A percentile compares a stretch with the other conserved stretches of the same genome.
Conservation (phyloP, 2,888 invertebrate species). For the Sphaerolaimus hirsutus region DNA sequence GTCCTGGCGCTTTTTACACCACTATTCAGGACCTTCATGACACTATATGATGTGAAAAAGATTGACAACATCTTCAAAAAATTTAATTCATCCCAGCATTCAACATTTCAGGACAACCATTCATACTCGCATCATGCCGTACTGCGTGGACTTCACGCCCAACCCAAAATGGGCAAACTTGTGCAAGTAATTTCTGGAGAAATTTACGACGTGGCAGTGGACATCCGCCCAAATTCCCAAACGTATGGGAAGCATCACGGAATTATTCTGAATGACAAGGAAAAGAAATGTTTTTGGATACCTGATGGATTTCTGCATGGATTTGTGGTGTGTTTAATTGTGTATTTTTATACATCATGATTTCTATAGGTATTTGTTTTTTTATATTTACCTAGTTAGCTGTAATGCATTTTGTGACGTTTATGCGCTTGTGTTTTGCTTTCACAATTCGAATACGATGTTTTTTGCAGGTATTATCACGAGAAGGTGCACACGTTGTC, state of each 20-base stretch:
- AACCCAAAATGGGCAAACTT: constrained; percentile 23
- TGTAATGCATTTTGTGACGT: too few species aligned
- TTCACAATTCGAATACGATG: too few species aligned
- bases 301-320: constrained; percentile 23
- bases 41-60: too few species aligned
- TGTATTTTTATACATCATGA: too few species aligned
- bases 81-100: too few species aligned
- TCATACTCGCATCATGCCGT: constrained; percentile 22
- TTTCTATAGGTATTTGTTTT: too few species aligned
- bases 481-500: constrained; percentile 21
- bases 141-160: constrained; percentile 21
- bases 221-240: constrained; percentile 15
- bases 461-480: constrained; percentile 15
- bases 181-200: constrained; percentile 17
- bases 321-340: constrained; percentile 12
- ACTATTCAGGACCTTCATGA: too few species aligned
- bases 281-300: constrained; percentile 21
- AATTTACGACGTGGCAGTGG: constrained; percentile 23
- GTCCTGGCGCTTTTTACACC: too few species aligned
- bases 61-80: too few species aligned
- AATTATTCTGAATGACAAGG: constrained; percentile 14
- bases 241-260: constrained; percentile 23
- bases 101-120: constrained; percentile 22
- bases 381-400: too few species aligned
- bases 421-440: neutral